Base-by-base conservation (phyloP, 2,113 vertebrate species). In the Arenaria interpres region DNA sequence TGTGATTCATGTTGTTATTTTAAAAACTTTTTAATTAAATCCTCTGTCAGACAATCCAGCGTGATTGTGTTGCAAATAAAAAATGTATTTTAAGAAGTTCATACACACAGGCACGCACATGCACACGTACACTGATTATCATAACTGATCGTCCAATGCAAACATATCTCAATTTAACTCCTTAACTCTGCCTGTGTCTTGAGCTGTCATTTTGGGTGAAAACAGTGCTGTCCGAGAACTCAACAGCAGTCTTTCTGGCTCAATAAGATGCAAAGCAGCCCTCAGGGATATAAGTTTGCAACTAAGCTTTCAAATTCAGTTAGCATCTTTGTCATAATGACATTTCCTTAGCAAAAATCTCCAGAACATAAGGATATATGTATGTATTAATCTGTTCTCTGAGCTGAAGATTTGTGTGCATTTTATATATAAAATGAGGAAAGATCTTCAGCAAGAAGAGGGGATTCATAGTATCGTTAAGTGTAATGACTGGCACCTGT, bases 271-370 rank as follows among this genome's bases (percentile, higher is more conserved):
- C 35, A 86, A 88, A 92, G 37, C n/a, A 59, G 63, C 83, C 72
- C 79, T 53, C 28, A 54, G 90, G 60, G 79, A 39, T 64, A n/a
- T 30, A 62, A 24, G 39, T 87, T 96, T 94, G 64, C 72, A 77
- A n/a, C 46, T 59, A 63, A 88, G 90, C 82, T 88, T 95, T 96
- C 85, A 62, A 77, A 96, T 48, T 68, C 76, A 46, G 75, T 96
- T 96, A 86, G 64, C 19, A 27, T 95, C 88, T 93, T 84, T 77
- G 43, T 30, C 27, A 11, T 80, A 92, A 81, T 81, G 75, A 79
- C 72, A 80, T 91, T 96, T 91, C 71, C 74, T 37, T 79, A 69
- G 75, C 54, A 77, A 83, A 67, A 81, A 54, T 30, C 30, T 81
- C 27, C 51, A 84, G 88, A 79, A 69, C 41, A 39, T 18, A 48